Evolutionary conservation across 1,140 invertebrate species (phyloP).

Genomic region (Tetragnatha versicolor): DNA sequence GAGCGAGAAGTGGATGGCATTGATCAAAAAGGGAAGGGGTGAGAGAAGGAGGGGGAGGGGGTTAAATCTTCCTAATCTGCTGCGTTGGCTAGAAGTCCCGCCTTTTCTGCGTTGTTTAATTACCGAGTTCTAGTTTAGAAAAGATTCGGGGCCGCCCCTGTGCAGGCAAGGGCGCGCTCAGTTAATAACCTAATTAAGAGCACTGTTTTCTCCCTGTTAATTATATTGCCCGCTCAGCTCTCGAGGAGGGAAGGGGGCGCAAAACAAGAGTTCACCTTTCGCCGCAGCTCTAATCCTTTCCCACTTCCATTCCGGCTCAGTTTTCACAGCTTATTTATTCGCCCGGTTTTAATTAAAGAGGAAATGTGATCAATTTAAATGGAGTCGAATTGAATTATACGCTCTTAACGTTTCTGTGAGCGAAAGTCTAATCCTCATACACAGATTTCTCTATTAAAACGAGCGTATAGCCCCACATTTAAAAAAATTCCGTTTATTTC

Average conservation of each 20-base stretch:
- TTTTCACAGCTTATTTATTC: slow-evolving; percentile 44
- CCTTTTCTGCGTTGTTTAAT: slow-evolving; percentile 36
- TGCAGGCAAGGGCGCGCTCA: background rate
- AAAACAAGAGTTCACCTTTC: slow-evolving; percentile 17
- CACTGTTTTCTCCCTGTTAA: slow-evolving; percentile 43
- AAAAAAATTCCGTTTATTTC: too few species aligned
- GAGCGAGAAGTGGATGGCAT: too few species aligned
- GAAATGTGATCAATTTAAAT: slow-evolving; percentile 48
- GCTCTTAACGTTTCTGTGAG: slow-evolving; percentile 4
- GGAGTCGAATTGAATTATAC: slow-evolving; percentile 42
- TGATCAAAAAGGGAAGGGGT: background rate
- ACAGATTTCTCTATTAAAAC: too few species aligned
- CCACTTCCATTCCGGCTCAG: background rate
- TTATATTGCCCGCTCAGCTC: slow-evolving; percentile 25
- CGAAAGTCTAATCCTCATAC: too few species aligned
- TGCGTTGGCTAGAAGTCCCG: background rate
- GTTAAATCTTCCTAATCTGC: slow-evolving; percentile 21
- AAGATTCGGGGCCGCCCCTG: too few species aligned
- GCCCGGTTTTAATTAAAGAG: slow-evolving; percentile 35
- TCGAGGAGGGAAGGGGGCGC: slow-evolving; percentile 3
- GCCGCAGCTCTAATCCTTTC: slow-evolving; percentile 24
- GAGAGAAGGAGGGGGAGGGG: background rate
- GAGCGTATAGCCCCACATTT: too few species aligned
- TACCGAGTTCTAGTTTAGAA: slow-evolving; percentile 31
- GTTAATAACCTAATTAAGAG: slow-evolving; percentile 47